Conservation (phyloP, 92 coral and sea anemone species). For the Porites lobata region DNA sequence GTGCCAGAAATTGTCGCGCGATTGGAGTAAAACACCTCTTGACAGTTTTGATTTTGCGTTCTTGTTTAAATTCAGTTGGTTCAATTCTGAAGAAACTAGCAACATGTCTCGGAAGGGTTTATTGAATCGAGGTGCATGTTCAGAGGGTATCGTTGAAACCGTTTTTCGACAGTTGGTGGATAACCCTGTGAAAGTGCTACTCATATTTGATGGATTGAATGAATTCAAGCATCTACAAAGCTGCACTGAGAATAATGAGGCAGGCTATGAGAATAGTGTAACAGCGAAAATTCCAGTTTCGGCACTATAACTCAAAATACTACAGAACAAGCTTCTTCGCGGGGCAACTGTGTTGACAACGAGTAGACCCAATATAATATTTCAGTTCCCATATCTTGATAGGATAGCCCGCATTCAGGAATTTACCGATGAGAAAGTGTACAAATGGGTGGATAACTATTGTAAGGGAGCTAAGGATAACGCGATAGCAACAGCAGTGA, state of each 20-base stretch:
- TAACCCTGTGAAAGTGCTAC: conserved; percentile 32
- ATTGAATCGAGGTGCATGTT: conserved; percentile 16
- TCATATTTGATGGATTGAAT: conserved; percentile 61
- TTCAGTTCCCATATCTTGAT: conserved; percentile 12
- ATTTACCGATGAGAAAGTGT: conserved; percentile 48
- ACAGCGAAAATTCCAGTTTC: conserved; percentile 36
- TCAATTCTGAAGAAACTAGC: neutral
- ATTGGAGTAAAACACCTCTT: conserved; percentile 37
- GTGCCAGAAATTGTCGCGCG: conserved; percentile 56
- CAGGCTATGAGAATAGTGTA: conserved; percentile 19
- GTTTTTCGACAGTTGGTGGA: conserved; percentile 19
- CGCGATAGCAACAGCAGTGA: neutral
- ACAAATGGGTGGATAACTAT: conserved; percentile 47
- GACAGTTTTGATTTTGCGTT: conserved; percentile 25
- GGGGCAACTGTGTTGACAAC: conserved; percentile 49
- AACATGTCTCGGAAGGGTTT: neutral
- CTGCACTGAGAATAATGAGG: neutral
- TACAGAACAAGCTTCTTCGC: conserved; percentile 35
- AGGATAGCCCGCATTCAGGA: conserved; percentile 52
- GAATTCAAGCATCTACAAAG: conserved; percentile 31
- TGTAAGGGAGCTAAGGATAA: conserved; percentile 22
- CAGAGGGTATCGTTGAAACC: conserved; percentile 10
- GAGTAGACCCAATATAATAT: conserved; percentile 51
- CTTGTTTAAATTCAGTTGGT: conserved; percentile 33
- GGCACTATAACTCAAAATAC: conserved; percentile 34